A percentile compares a stretch with the other conserved stretches of the same genome.
These are phyloP conservation scores for Pyrocephalus nanus DNA, from an alignment of 2,797 vertebrate genomes.

Conservation along the genomic window DNA sequence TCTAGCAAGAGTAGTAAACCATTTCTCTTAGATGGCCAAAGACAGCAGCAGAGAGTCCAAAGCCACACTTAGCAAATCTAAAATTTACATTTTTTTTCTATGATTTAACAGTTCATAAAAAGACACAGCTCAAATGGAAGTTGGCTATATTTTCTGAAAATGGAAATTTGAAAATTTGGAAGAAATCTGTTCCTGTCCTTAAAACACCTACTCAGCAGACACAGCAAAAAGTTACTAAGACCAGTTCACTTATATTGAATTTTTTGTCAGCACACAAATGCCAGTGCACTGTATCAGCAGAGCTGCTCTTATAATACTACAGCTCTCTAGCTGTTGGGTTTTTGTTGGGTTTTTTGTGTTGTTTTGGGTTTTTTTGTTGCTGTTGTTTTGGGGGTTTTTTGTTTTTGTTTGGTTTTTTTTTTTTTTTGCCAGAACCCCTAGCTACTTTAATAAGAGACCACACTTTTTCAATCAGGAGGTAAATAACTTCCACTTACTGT, in stretches of 20 bases:
- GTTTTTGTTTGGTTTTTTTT: not conserved
- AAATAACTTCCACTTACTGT: not conserved
- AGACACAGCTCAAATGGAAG: not conserved
- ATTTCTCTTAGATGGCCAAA: not conserved
- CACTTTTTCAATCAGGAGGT: not conserved
- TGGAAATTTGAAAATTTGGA: not conserved
- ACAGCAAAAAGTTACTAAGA: not conserved
- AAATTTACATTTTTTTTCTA: not conserved
- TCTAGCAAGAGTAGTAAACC: not conserved
- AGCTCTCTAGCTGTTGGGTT: not conserved
- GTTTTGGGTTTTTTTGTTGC: too few relatives aligned
- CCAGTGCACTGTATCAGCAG: not conserved
- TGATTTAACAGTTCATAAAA: not conserved
- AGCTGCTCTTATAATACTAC: not conserved
- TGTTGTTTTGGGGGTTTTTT: not conserved
- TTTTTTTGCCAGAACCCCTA: not conserved
- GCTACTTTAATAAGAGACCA: not conserved
- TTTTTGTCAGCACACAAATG: not conserved
- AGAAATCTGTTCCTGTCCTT: not conserved
- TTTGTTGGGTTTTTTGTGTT: too few relatives aligned
- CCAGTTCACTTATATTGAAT: not conserved
- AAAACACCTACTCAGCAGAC: not conserved
- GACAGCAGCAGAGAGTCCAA: not conserved
- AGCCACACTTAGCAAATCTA: not conserved
- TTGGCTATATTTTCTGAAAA: not conserved